These are phyloP conservation scores for Glyptemys insculpta DNA, from an alignment of 2,797 vertebrate species.

Conservation along the genomic window DNA sequence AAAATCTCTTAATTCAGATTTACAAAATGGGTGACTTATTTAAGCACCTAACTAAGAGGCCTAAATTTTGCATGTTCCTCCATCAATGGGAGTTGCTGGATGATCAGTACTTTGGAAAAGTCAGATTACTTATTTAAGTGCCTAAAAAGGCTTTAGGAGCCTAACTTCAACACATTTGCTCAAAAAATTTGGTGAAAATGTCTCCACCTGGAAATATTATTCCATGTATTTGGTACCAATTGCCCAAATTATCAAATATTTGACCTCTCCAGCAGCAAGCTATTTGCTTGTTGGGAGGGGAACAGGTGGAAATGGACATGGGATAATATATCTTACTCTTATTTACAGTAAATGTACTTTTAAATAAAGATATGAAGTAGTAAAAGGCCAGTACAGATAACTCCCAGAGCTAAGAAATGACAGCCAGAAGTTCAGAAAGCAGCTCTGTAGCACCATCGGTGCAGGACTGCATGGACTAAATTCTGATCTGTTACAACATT, in stretches of 20 bases:
- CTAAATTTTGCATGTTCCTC: slow-evolving; percentile 21
- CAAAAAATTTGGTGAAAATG: slow-evolving; percentile 37
- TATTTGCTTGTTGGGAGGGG: not conserved
- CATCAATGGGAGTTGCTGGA: slow-evolving; percentile 20
- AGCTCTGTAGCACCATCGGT: not conserved
- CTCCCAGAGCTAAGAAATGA: not conserved
- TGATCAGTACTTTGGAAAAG: slow-evolving; percentile 6
- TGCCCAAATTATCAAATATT: slow-evolving; percentile 41
- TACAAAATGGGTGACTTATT: not conserved
- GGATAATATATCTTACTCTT: not conserved
- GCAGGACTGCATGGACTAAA: not conserved
- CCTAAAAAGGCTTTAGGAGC: slow-evolving; percentile 46
- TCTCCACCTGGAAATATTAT: not conserved
- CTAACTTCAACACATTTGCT: slow-evolving; percentile 15
- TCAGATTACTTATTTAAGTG: slow-evolving; percentile 1
- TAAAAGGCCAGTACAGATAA: not conserved
- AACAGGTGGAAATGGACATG: not conserved
- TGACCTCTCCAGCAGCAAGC: slow-evolving; percentile 26
- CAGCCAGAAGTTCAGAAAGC: not conserved
- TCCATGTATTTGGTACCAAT: slow-evolving; percentile 44
- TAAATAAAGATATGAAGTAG: not conserved
- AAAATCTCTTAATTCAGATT: slow-evolving; percentile 3
- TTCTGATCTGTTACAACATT: not conserved
- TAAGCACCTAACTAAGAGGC: not conserved
- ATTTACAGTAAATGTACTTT: not conserved